phyloP scores from a whole-genome alignment of 2,888 invertebrate genomes.

The Xylota segnis region DNA sequence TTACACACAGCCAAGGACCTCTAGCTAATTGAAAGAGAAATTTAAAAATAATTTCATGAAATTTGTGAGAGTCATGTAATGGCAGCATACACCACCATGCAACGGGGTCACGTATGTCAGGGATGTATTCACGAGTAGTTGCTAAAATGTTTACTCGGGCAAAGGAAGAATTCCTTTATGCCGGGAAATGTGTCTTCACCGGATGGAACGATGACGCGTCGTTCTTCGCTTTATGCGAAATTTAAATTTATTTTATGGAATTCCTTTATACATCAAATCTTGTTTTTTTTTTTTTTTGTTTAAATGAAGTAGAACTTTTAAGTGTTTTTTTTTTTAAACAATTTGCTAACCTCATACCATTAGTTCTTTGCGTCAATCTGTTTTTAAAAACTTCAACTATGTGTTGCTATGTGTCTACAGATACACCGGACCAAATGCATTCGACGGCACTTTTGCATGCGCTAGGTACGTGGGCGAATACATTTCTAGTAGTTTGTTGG shows the following conservation, averaged over 20 bases:
- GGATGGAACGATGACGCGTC: constrained; percentile 12
- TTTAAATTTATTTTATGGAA: constrained; percentile 30
- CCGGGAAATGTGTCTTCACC: constrained; percentile 21
- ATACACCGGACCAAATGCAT: too few species aligned
- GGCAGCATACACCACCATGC: neutral
- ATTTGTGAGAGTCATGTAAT: constrained; percentile 11
- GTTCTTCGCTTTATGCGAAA: constrained; percentile 3
- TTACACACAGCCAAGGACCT: constrained; percentile 17
- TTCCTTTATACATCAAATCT: constrained; percentile 18
- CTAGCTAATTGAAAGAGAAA: constrained; percentile 62
- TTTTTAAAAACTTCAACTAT: too few species aligned
- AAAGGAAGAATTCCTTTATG: constrained; percentile 20
- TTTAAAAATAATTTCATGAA: constrained; percentile 61
- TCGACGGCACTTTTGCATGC: too few species aligned
- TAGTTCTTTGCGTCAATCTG: too few species aligned
- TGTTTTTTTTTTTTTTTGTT: too few species aligned
- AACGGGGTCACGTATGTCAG: constrained; percentile 2
- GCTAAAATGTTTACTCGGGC: neutral
- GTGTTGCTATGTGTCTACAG: too few species aligned
- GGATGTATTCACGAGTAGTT: too few species aligned
- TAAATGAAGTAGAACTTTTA: too few species aligned
- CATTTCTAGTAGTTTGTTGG: too few species aligned
- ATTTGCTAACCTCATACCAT: too few species aligned
- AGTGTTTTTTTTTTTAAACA: too few species aligned
- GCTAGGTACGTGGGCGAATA: too few species aligned